Evolutionary conservation across 2,797 vertebrate species (phyloP).

Genomic region (Tympanoctomys barrerae): DNA sequence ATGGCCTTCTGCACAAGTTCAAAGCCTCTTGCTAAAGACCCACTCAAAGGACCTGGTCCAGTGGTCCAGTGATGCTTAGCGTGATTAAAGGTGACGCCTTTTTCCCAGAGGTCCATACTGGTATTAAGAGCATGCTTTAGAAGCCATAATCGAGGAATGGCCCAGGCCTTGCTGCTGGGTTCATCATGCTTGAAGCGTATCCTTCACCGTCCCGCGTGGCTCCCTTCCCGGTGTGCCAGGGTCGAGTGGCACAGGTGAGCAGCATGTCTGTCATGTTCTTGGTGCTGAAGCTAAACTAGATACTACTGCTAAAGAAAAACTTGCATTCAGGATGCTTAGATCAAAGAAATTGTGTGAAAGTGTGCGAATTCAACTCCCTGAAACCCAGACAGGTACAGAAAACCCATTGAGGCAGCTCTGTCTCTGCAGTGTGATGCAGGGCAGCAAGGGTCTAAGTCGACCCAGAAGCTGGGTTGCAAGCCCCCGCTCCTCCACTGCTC

Average conservation of each 20-base stretch:
- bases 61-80: not conserved
- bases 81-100: not conserved
- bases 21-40: not conserved
- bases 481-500: not conserved
- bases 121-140: not conserved
- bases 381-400: not conserved
- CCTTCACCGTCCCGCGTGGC: not conserved
- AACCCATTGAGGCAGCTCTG: not conserved
- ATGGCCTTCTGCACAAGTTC: not conserved
- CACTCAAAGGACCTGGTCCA: not conserved
- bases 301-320: not conserved
- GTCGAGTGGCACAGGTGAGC: not conserved
- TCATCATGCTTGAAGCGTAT: not conserved
- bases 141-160: not conserved
- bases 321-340: not conserved
- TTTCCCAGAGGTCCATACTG: not conserved
- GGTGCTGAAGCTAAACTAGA: constrained; percentile 11
- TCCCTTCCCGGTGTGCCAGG: not conserved
- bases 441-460: not conserved
- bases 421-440: not conserved
- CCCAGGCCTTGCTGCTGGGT: not conserved
- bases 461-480: not conserved
- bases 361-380: not conserved
- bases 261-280: not conserved
- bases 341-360: not conserved